phyloP scores from a whole-genome alignment of 2,113 vertebrate species.

The Nematolebias whitei region DNA sequence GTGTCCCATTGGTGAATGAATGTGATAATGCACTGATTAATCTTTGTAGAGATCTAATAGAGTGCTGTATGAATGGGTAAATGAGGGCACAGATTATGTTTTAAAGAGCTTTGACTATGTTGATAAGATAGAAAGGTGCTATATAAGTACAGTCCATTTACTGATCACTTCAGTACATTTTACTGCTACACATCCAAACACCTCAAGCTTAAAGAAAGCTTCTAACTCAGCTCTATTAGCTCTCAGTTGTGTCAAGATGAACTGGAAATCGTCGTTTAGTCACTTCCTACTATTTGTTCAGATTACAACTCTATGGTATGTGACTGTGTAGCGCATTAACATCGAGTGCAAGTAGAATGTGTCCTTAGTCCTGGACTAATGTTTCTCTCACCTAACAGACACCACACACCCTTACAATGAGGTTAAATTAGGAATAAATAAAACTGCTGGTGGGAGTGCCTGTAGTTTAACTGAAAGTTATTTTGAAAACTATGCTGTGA shows the following conservation, averaged over 20 bases:
- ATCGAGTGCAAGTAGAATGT: not conserved
- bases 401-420: not conserved
- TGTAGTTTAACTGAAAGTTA: too few relatives aligned
- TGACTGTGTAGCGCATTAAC: not conserved
- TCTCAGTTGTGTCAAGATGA: not conserved
- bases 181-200: conserved; percentile 2
- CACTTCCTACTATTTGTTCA: not conserved
- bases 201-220: not conserved
- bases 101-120: too few relatives aligned
- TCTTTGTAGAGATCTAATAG: too few relatives aligned
- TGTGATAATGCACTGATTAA: too few relatives aligned
- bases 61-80: too few relatives aligned
- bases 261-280: not conserved
- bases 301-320: not conserved
- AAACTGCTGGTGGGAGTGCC: too few relatives aligned
- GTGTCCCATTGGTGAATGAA: too few relatives aligned
- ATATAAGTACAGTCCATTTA: too few relatives aligned
- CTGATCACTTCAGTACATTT: not conserved
- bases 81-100: too few relatives aligned
- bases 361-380: not conserved
- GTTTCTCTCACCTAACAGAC: not conserved
- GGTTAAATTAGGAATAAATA: too few relatives aligned
- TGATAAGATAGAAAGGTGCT: too few relatives aligned
- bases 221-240: not conserved
- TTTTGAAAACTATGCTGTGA: too few relatives aligned